Percentiles rank a stretch among this genome's conserved stretches.
phyloP scores from a whole-genome alignment of 2,113 vertebrate genomes.

The Leptocoma aspasia region DNA sequence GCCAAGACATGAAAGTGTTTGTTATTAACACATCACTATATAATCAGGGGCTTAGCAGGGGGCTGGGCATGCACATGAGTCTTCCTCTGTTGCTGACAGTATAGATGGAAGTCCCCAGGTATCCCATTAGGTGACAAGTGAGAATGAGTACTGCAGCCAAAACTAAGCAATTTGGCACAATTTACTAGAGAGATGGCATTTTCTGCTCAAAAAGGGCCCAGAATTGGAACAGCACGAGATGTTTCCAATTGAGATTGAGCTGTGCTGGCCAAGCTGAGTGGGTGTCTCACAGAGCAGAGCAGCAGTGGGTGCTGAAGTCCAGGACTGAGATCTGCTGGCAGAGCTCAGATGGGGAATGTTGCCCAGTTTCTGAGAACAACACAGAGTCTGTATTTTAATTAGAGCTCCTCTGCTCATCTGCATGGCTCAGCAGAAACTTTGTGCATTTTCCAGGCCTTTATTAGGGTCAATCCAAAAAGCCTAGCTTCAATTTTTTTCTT shows the following conservation, averaged over 20 bases:
- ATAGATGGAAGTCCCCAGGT: constrained; percentile 37
- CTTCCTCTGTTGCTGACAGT: constrained; percentile 19
- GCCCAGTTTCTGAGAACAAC: constrained; percentile 24
- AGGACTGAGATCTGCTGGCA: constrained; percentile 10
- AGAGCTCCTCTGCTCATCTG: constrained; percentile 16
- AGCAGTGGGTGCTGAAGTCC: constrained; percentile 2
- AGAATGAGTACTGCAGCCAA: constrained; percentile 44
- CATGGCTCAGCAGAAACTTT: neutral
- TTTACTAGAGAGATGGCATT: neutral
- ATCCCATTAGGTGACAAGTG: constrained; percentile 58
- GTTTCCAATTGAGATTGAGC: neutral
- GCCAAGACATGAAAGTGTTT: constrained; percentile 52
- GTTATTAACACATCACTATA: constrained; percentile 59
- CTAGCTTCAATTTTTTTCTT: neutral
- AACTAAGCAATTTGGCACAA: constrained; percentile 45
- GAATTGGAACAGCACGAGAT: constrained; percentile 2
- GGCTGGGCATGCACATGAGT: neutral
- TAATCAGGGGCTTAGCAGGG: constrained; percentile 49
- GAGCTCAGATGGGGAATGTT: neutral
- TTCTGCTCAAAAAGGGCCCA: neutral
- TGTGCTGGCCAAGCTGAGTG: neutral
- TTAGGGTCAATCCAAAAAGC: neutral
- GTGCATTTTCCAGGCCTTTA: neutral
- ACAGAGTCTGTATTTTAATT: constrained; percentile 18
- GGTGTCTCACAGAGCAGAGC: neutral